Conservation (phyloP, 2,888 invertebrate species). For the Imbricaverruca yamaguchii region DNA sequence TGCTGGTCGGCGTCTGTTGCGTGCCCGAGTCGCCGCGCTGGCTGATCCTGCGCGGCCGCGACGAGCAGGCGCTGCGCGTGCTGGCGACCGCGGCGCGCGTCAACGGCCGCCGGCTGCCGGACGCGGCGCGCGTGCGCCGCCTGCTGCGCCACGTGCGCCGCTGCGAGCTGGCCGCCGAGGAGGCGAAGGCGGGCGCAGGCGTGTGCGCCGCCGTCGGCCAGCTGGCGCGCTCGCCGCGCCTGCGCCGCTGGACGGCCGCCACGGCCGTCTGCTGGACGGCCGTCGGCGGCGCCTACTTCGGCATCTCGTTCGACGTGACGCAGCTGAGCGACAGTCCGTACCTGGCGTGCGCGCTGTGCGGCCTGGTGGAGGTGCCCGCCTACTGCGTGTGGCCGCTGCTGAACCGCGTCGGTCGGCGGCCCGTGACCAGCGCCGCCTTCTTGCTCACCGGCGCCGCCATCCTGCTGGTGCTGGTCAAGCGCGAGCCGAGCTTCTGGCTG, state of each 20-base stretch:
- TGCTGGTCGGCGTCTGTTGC: constrained; percentile 51
- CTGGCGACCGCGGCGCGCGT: constrained; percentile 55
- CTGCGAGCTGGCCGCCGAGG: not conserved
- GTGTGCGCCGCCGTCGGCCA: constrained; percentile 41
- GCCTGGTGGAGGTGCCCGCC: constrained; percentile 45
- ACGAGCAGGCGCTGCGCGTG: constrained; percentile 53
- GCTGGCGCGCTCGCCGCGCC: constrained; percentile 59
- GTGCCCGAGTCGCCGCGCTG: constrained; percentile 73
- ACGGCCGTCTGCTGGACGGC: not conserved
- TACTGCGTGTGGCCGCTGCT: constrained; percentile 40
- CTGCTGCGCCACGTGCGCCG: constrained; percentile 5
- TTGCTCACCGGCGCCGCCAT: constrained; percentile 42
- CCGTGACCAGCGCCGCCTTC: constrained; percentile 42
- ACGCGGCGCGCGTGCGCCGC: constrained; percentile 27
- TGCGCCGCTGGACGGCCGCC: constrained; percentile 47
- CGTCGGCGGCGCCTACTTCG: constrained; percentile 44
- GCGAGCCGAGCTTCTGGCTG: constrained; percentile 32
- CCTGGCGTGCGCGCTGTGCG: constrained; percentile 45
- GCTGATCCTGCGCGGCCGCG: constrained; percentile 60
- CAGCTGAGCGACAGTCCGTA: constrained; percentile 45
- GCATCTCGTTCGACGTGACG: constrained; percentile 43
- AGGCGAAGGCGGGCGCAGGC: not conserved
- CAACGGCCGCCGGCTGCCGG: constrained; percentile 37
- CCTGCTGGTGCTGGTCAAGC: constrained; percentile 41
- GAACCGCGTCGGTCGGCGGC: constrained; percentile 44